Base-by-base conservation (phyloP, 2,113 vertebrate species). In the Sturnira hondurensis region DNA sequence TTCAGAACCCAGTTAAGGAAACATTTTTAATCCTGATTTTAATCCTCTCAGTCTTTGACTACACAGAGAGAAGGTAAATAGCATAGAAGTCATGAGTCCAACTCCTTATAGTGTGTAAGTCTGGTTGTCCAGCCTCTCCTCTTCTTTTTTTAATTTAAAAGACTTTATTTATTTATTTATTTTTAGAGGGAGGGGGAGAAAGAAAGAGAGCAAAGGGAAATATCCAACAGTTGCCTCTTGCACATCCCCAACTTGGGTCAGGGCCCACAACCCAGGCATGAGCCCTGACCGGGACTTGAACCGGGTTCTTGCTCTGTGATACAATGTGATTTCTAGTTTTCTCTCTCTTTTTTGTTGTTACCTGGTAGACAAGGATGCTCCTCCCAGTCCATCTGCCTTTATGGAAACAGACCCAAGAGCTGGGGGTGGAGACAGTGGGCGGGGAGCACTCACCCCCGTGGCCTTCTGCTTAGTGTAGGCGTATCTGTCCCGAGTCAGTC, bases 401-500 rank as follows among this genome's bases (percentile, higher is more conserved):
- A 22, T 26, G 61, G 73, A 38, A 58, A 41, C 8, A 7, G 58
- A 17, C 15, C 24, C 1, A 14, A 24, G 43, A 7, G 31, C 12
- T 3, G 13, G 4, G 15, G 52, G 28, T 36, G 73, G 71, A 85
- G 86, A n/a, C 0, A 2, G 41, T 10, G 24, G 65, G 61, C 45
- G 28, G 80, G 78, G 33, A 96, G 76, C 76, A 97, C 98, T 97
- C 98, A 99, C 99, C 99, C 99, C 99, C 0, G 99, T 99, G 24
- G 99, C 99, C 97, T 99, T 99, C 97, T 99, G 99, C 98, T 99
- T 99, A 54, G 99, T 99, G 98, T 99, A 99, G 93, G 98, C 99
- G 4, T 99, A 99, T 96, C 98, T 99, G 87, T 99, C 99, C 91
- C 99, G 97, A 0, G 99, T 99, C 58, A 99, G 98, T 97, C 99